Base-by-base conservation (phyloP, 2,888 invertebrate species). In the Ommatoiulus sabulosus region DNA sequence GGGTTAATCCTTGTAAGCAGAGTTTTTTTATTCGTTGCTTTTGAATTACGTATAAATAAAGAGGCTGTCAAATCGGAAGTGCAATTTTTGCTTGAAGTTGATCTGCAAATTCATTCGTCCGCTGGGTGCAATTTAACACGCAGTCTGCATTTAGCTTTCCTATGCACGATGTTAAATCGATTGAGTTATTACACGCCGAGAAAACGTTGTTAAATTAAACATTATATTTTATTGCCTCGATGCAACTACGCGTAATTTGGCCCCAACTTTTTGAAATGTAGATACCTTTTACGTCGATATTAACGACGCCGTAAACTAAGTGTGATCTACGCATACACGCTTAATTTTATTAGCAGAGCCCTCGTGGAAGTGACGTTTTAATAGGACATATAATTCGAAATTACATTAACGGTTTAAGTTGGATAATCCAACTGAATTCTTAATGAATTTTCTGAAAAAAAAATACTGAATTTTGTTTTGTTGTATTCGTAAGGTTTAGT, bases 201-300 rank as follows among this genome's bases (percentile, higher is more conserved):
- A 80, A 80, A 35, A 80, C 80, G 80, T 80, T 80, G 80, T 80
- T 80, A 80, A 80, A 80, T 80, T 80, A 80, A 80, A 80, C 80
- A 80, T 80, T 80, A 80, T 80, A 80, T 80, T 80, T 80, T 80
- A 80, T 80, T 80, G 12, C 35, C 24, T 35, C 80, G 80, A 80
- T 80, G 80, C 80, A 80, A 35, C 80, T 35, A 12, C 35, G 80
- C 80, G 24, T 80, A 80, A 80, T 80, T 80, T 35, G 12, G 80
- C 15, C 24, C 15, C 4, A 80, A 80, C 80, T 80, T 35, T 80
- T 35, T 35, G 12, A 80, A 15, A 80, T 35, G 80, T 80, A 35
- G 35, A 80, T 80, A 80, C 80, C 80, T 80, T n/a, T 24, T 24
- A 24, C 24, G 24, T 24, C 80, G 5, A 80, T 80, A 80, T 80